A percentile compares a stretch with the other conserved stretches of the same genome.
phyloP scores from a whole-genome alignment of 2,113 vertebrate genomes.

The Talpa occidentalis region DNA sequence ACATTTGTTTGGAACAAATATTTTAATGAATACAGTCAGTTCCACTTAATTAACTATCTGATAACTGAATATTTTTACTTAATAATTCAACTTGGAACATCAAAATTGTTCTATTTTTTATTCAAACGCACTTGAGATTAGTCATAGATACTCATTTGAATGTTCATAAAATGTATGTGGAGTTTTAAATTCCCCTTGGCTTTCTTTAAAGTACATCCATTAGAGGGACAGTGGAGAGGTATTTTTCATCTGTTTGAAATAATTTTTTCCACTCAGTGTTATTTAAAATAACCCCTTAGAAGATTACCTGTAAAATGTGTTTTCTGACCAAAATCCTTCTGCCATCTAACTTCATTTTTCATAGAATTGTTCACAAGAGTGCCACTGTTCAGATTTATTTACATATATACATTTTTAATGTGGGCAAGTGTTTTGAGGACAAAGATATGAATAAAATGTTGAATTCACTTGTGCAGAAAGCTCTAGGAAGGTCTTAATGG shows the following conservation, averaged over 20 bases:
- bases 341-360: slow-evolving; percentile 58
- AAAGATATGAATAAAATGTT: slow-evolving; percentile 56
- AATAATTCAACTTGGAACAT: slow-evolving; percentile 92
- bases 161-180: slow-evolving; percentile 82
- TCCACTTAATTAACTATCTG: slow-evolving; percentile 95
- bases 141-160: slow-evolving; percentile 84
- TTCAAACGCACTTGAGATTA: slow-evolving; percentile 87
- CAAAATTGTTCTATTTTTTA: slow-evolving; percentile 87
- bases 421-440: slow-evolving; percentile 40
- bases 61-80: slow-evolving; percentile 93
- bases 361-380: slow-evolving; percentile 52
- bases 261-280: slow-evolving; percentile 45
- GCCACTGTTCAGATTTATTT: slow-evolving; percentile 47
- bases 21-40: slow-evolving; percentile 94
- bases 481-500: not conserved
- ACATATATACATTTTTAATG: slow-evolving; percentile 57
- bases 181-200: slow-evolving; percentile 81
- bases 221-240: slow-evolving; percentile 67
- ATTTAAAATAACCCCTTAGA: slow-evolving; percentile 77
- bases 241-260: slow-evolving; percentile 77
- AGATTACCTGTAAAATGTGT: slow-evolving; percentile 70
- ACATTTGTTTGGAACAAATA: slow-evolving; percentile 97
- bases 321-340: slow-evolving; percentile 63
- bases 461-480: not conserved
- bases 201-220: slow-evolving; percentile 83